Conservation (phyloP, 2,113 vertebrate species). For the Triplophysa dalaica region DNA sequence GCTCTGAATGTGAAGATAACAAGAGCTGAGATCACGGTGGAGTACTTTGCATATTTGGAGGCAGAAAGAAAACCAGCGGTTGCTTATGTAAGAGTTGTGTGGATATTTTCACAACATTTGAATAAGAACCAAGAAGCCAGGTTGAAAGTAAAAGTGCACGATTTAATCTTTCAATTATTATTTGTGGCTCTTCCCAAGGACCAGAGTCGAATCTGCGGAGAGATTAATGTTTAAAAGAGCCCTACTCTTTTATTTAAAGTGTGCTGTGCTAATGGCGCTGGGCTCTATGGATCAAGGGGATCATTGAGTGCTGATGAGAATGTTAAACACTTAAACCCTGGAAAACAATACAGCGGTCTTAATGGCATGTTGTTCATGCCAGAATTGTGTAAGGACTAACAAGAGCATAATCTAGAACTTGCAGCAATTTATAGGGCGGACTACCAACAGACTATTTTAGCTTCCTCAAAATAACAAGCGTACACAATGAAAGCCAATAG, state of each 20-base stretch:
- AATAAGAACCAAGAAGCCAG: not conserved
- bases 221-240: slow-evolving; percentile 29
- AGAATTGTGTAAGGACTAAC: slow-evolving; percentile 51
- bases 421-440: not conserved
- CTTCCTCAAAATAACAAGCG: too few species aligned
- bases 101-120: not conserved
- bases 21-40: slow-evolving; percentile 5
- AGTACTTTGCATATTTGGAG: slow-evolving; percentile 38
- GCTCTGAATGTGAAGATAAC: slow-evolving; percentile 21
- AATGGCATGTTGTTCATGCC: slow-evolving; percentile 38
- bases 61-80: slow-evolving; percentile 9
- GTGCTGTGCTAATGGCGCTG: slow-evolving; percentile 48
- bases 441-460: too few species aligned
- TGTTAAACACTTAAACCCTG: slow-evolving; percentile 60
- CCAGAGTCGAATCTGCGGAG: not conserved
- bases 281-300: slow-evolving; percentile 43
- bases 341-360: slow-evolving; percentile 58
- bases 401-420: not conserved
- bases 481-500: too few species aligned
- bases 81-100: not conserved
- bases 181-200: not conserved
- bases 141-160: not conserved
- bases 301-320: slow-evolving; percentile 63
- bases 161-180: not conserved
- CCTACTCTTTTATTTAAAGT: slow-evolving; percentile 12